phyloP scores from a whole-genome alignment of 23 tunicate species.

The Phallusia fumigata region DNA sequence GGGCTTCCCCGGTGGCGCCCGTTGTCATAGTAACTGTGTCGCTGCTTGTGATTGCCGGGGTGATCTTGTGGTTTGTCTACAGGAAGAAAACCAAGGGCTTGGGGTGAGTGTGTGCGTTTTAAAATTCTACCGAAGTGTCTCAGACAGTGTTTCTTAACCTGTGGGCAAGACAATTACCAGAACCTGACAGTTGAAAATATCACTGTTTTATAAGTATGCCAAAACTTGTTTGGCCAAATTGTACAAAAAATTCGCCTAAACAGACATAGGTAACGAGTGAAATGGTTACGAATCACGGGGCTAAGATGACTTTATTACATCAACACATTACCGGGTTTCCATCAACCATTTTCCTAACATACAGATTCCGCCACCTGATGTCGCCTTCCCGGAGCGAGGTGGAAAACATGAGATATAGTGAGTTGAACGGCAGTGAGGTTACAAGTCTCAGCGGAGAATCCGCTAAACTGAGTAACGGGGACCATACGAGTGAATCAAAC shows the following conservation, averaged over 20 bases:
- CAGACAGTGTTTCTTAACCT: too few species aligned
- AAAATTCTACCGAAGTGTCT: too few species aligned
- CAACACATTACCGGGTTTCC: too few species aligned
- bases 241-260: too few species aligned
- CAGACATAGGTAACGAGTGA: too few species aligned
- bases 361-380: constrained; percentile 26
- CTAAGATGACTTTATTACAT: too few species aligned
- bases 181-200: too few species aligned
- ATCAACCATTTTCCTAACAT: neutral
- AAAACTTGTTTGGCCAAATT: too few species aligned
- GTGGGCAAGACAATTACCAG: too few species aligned
- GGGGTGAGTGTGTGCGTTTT: neutral
- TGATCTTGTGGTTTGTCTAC: neutral
- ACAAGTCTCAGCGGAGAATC: neutral
- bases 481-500: neutral
- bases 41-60: neutral
- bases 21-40: neutral
- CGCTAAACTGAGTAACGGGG: neutral
- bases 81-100: neutral
- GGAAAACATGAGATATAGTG: constrained; percentile 19
- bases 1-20: neutral
- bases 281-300: too few species aligned
- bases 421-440: neutral
- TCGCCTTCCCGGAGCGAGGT: neutral
- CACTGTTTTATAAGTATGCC: too few species aligned